These are phyloP conservation scores for Heliothis peltigera DNA, from an alignment of 2,888 invertebrate species.

Conservation along the genomic window DNA sequence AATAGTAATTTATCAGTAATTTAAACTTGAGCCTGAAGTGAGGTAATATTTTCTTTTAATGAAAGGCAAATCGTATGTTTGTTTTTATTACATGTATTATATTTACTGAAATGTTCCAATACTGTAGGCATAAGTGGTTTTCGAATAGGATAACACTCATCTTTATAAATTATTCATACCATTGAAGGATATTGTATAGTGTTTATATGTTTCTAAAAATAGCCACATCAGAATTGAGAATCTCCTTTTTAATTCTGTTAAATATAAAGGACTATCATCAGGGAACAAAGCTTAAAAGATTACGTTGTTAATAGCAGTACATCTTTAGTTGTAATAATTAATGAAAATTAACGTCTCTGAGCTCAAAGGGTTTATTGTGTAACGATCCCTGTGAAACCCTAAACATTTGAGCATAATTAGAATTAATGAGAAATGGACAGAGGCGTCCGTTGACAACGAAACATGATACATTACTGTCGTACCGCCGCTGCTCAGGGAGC, in stretches of 20 bases:
- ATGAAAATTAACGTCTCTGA: conserved; percentile 67
- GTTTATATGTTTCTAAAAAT: too few species aligned
- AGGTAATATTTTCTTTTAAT: conserved; percentile 38
- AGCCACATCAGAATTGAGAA: too few species aligned
- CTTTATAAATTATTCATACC: not conserved
- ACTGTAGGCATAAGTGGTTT: not conserved
- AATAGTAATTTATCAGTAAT: conserved; percentile 45
- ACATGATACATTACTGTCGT: conserved; percentile 71
- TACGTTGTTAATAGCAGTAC: conserved; percentile 48
- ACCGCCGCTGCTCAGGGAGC: conserved; percentile 59
- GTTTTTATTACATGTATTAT: conserved; percentile 10
- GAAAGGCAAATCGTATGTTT: conserved; percentile 24
- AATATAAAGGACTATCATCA: too few species aligned
- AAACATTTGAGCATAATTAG: conserved; percentile 80
- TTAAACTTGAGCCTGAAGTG: conserved; percentile 36
- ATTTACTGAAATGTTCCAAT: conserved; percentile 14
- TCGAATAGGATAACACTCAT: too few species aligned
- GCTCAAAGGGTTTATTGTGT: conserved; percentile 69
- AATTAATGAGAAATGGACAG: conserved; percentile 82
- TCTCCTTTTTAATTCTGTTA: too few species aligned
- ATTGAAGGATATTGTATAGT: too few species aligned
- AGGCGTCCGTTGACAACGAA: conserved; percentile 79
- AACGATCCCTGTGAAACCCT: conserved; percentile 72
- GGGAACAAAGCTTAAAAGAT: conserved; percentile 38
- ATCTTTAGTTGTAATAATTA: conserved; percentile 61